Conservation (phyloP, 2,888 invertebrate species). For the Pristionchus entomophagus region DNA sequence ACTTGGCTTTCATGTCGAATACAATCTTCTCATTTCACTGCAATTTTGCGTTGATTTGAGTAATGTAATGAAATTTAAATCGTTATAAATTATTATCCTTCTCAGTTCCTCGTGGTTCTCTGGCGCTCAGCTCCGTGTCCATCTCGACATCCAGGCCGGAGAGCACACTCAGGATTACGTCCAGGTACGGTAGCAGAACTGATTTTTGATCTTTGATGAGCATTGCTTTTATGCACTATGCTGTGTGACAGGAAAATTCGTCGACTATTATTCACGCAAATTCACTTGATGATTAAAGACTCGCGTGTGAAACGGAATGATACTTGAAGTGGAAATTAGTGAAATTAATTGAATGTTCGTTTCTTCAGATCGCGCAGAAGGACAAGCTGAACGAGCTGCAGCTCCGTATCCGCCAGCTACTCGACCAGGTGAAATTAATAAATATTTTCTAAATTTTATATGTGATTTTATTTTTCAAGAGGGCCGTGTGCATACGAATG, state of each 20-base stretch:
- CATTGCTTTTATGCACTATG: not conserved
- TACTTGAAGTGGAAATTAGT: not conserved
- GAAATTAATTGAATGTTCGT: not conserved
- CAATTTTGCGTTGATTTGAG: too few species aligned
- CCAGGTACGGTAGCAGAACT: conserved; percentile 79
- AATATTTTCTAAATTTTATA: not conserved
- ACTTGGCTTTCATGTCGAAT: too few species aligned
- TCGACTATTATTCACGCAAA: too few species aligned
- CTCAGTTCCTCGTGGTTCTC: conserved; percentile 84
- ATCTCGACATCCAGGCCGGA: conserved; percentile 97
- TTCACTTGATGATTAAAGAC: not conserved
- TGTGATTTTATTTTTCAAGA: too few species aligned
- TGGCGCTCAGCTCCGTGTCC: conserved; percentile 94
- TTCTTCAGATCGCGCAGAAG: conserved; percentile 88
- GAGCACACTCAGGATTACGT: conserved; percentile 98
- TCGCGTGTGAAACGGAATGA: not conserved
- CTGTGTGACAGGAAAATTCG: too few species aligned
- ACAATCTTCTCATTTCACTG: too few species aligned
- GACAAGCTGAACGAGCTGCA: conserved; percentile 96
- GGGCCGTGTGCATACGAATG: too few species aligned
- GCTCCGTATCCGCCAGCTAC: conserved; percentile 91
- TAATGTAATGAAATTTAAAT: too few species aligned
- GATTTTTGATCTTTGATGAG: not conserved
- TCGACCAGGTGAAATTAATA: conserved; percentile 84
- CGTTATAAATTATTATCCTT: too few species aligned